These are phyloP conservation scores for Pithys albifrons DNA, from an alignment of 2,113 vertebrate genomes.

Conservation along the genomic window DNA sequence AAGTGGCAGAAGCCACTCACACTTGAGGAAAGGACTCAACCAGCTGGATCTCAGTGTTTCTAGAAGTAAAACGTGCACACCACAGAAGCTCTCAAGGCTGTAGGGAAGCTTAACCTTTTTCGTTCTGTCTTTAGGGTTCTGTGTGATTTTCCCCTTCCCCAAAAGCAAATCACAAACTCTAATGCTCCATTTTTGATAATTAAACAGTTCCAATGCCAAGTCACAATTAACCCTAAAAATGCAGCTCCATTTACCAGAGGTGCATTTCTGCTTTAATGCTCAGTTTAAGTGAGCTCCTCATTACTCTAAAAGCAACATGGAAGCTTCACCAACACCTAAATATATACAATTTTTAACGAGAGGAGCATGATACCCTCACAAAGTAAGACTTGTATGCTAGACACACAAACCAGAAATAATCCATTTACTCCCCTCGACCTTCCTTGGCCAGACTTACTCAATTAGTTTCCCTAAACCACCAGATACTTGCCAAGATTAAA, in stretches of 20 bases:
- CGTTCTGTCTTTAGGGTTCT: background rate
- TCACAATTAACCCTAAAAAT: background rate
- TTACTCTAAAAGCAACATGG: background rate
- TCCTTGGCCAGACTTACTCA: constrained; percentile 26
- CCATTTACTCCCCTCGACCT: constrained; percentile 7
- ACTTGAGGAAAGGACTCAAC: background rate
- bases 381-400: background rate
- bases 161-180: background rate
- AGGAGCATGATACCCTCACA: background rate
- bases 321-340: background rate
- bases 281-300: background rate
- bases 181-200: background rate
- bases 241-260: background rate
- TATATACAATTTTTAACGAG: background rate
- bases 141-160: background rate
- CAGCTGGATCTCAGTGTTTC: background rate
- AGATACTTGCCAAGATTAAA: constrained; percentile 53
- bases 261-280: background rate
- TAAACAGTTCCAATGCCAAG: background rate
- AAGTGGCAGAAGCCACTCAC: background rate
- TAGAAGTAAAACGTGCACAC: background rate
- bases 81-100: background rate
- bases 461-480: constrained; percentile 32
- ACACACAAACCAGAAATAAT: constrained; percentile 45
- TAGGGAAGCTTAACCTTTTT: background rate